Evolutionary conservation across 2,888 invertebrate species (phyloP).

Genomic region (Pristionchus maxplancki): DNA sequence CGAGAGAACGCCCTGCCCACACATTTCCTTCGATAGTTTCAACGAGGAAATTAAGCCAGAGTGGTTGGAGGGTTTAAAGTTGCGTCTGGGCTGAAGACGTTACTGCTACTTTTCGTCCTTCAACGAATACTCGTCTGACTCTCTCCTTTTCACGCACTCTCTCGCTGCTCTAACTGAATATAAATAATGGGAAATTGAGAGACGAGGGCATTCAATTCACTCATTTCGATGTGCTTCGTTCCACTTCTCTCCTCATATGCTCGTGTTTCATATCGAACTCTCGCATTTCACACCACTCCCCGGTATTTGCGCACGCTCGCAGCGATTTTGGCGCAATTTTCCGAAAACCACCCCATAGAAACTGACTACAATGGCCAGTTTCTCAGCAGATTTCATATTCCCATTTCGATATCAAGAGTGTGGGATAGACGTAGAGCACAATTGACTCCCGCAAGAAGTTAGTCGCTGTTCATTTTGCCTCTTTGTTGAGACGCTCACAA

Average conservation of each 20-base stretch:
- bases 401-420: not conserved
- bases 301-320: not conserved
- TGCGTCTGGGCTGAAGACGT: not conserved
- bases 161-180: no score
- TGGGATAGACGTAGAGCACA: not conserved
- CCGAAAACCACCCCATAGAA: not conserved
- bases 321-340: not conserved
- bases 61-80: not conserved
- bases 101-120: not conserved
- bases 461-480: not conserved
- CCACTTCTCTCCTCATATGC: not conserved
- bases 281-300: not conserved
- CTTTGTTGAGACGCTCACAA: not conserved
- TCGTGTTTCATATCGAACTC: constrained; percentile 24
- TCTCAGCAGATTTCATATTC: not conserved
- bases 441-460: not conserved
- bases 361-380: not conserved
- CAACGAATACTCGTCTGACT: no score
- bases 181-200: no score
- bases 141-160: no score
- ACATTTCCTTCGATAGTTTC: not conserved
- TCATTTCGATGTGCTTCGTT: not conserved
- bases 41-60: not conserved
- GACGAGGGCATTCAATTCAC: not conserved
- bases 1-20: not conserved